A percentile compares a stretch with the other conserved stretches of the same genome.
Conservation (phyloP, 1,140 invertebrate genomes). For the Zaprionus davidi region DNA sequence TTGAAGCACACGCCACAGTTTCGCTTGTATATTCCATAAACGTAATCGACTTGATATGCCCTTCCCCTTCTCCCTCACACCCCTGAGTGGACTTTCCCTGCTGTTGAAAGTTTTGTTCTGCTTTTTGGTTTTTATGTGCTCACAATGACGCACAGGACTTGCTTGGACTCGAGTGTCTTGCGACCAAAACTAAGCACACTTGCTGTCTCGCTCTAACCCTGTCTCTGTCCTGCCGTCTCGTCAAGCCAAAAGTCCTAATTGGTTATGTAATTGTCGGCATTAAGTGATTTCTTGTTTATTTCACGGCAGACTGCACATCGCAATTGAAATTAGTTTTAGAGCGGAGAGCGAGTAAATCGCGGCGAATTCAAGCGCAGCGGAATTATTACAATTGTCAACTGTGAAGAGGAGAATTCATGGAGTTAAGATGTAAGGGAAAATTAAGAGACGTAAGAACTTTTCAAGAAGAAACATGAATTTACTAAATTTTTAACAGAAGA, state of each 20-base stretch:
- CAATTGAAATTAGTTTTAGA: constrained; percentile 58
- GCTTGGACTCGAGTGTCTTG: constrained; percentile 12
- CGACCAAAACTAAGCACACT: constrained; percentile 31
- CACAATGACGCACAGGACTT: constrained; percentile 24
- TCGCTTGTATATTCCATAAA: constrained; percentile 50
- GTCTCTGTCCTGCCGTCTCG: constrained; percentile 38
- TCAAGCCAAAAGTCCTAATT: constrained; percentile 57
- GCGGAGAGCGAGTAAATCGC: constrained; percentile 8
- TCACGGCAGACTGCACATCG: constrained; percentile 51
- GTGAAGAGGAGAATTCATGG: not conserved
- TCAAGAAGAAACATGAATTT: not conserved
- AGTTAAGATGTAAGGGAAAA: not conserved
- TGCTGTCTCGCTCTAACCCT: constrained; percentile 18
- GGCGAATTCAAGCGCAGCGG: constrained; percentile 22
- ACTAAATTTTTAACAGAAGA: not conserved
- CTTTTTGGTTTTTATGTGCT: constrained; percentile 44
- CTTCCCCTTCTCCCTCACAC: too few species aligned
- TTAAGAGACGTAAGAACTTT: not conserved
- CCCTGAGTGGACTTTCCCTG: not conserved
- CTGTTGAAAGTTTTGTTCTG: constrained; percentile 45
- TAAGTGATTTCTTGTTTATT: constrained; percentile 80
- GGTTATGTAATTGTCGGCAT: constrained; percentile 77
- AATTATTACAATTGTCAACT: constrained; percentile 18
- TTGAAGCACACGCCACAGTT: constrained; percentile 23
- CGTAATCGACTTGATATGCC: constrained; percentile 47